phyloP scores from a whole-genome alignment of 2,888 invertebrate genomes.

The Dynastes tityus region DNA sequence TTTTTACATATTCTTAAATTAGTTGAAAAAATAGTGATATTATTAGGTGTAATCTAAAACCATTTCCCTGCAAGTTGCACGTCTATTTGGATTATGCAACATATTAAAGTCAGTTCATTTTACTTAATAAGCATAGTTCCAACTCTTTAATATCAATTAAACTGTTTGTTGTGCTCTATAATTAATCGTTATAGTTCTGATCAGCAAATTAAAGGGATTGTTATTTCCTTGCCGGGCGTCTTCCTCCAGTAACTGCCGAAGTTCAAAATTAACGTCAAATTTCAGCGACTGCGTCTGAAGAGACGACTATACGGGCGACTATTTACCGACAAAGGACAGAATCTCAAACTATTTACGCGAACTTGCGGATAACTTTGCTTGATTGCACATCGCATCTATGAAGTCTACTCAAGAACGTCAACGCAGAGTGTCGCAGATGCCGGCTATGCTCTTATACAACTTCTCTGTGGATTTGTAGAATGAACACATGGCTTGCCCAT shows the following conservation, averaged over 20 bases:
- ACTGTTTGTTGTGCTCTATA: conserved; percentile 36
- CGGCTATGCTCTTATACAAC: conserved; percentile 61
- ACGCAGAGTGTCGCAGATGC: conserved; percentile 63
- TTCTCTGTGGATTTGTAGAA: conserved; percentile 61
- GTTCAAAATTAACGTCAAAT: conserved; percentile 50
- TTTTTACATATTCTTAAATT: background rate
- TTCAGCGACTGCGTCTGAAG: conserved; percentile 35
- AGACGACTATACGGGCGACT: conserved; percentile 41
- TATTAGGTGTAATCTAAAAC: background rate
- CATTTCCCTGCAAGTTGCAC: background rate
- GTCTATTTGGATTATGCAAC: background rate
- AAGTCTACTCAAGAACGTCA: conserved; percentile 61
- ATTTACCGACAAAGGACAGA: conserved; percentile 41
- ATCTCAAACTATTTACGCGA: conserved; percentile 51
- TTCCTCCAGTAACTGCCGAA: conserved; percentile 42
- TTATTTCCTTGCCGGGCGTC: conserved; percentile 32
- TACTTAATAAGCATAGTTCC: conserved; percentile 17
- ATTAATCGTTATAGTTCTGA: conserved; percentile 41
- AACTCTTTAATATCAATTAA: conserved; percentile 33
- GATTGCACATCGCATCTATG: conserved; percentile 61
- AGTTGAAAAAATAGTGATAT: too few species aligned
- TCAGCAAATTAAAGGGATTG: conserved; percentile 44
- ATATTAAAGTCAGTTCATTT: conserved; percentile 5
- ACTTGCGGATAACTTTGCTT: conserved; percentile 59
- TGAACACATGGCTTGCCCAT: conserved; percentile 63